These are phyloP conservation scores for Atta colombica DNA, from an alignment of 1,140 invertebrate genomes.

Conservation along the genomic window DNA sequence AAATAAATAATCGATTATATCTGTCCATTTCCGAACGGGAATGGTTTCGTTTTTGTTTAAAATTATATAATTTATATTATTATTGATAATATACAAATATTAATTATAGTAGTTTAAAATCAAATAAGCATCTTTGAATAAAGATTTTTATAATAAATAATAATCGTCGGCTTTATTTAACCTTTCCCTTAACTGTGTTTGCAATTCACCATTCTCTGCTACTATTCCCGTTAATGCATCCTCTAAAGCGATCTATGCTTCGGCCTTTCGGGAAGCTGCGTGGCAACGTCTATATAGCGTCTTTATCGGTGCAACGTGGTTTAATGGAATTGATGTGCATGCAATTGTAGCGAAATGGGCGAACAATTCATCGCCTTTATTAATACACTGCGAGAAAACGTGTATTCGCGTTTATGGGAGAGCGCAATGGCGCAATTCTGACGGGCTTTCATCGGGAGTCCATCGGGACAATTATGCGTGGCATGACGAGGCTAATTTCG, in stretches of 20 bases:
- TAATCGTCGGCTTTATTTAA: too few relatives aligned
- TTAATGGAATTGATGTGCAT: constrained; percentile 52
- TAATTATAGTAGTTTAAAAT: too few relatives aligned
- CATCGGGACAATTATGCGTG: constrained; percentile 53
- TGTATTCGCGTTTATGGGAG: constrained; percentile 33
- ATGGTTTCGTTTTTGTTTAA: too few relatives aligned
- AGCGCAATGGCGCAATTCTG: constrained; percentile 17
- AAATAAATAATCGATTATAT: too few relatives aligned
- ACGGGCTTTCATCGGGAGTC: neutral
- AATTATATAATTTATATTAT: too few relatives aligned
- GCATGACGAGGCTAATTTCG: constrained; percentile 53
- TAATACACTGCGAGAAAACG: constrained; percentile 67
- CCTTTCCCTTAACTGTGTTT: too few relatives aligned
- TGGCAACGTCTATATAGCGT: neutral
- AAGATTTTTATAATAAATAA: too few relatives aligned
- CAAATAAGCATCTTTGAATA: too few relatives aligned
- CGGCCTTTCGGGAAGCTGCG: constrained; percentile 26
- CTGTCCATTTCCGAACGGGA: too few relatives aligned
- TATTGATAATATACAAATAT: too few relatives aligned
- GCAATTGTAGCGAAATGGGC: constrained; percentile 16
- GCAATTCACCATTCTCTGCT: too few relatives aligned
- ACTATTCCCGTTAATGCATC: neutral
- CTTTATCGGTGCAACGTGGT: constrained; percentile 56
- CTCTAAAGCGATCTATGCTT: constrained; percentile 49
- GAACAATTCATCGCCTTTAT: constrained; percentile 67